Base-by-base conservation (phyloP, 2,888 invertebrate genomes). In the Luffia ferchaultella region DNA sequence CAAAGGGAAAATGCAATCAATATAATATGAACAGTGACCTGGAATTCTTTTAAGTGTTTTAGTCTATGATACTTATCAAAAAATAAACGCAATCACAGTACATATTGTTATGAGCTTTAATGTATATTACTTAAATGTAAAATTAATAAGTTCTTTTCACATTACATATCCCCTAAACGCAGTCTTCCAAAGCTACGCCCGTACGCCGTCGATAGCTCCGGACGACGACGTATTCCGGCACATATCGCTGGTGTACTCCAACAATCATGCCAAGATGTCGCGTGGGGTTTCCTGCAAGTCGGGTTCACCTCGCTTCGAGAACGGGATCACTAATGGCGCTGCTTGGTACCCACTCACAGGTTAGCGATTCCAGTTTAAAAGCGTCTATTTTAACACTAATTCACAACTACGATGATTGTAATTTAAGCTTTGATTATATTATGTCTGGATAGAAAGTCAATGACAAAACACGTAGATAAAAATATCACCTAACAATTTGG, bases 321-420 rank as follows among this genome's bases (percentile, higher is more conserved):
- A 95, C 70, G 97, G 97, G 9, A 96, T 96, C 59, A 96, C 96
- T 1, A 97, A 97, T 65, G 97, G 97, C 2, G 97, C 97, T 0
- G 93, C 92, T 50, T 96, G 96, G 96, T 96, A 96, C 72, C 93
- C 94, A 0, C 80, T 96, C 3, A 93, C 93, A 57, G 92, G 92
- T 80, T 57, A 43, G 16, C 9, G 19, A 18, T 42, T 42, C n/a
- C n/a, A 16, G 9, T 40, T 40, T 40, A 40, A 9, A 40, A 9
- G 9, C 41, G 15, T 40, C n/a, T n/a, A n/a, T n/a, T n/a, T n/a
- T n/a, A n/a, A n/a, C n/a, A n/a, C n/a, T n/a, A n/a, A n/a, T 15
- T 46, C 19, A 18, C 16, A 44, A 44, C n/a, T 44, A 17, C 1
- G 1, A 2, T 44, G n/a, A n/a, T 16, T 44, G 12, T 44, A n/a